Base-by-base conservation (phyloP, 2,888 invertebrate species). In the Aphodius sticticus region DNA sequence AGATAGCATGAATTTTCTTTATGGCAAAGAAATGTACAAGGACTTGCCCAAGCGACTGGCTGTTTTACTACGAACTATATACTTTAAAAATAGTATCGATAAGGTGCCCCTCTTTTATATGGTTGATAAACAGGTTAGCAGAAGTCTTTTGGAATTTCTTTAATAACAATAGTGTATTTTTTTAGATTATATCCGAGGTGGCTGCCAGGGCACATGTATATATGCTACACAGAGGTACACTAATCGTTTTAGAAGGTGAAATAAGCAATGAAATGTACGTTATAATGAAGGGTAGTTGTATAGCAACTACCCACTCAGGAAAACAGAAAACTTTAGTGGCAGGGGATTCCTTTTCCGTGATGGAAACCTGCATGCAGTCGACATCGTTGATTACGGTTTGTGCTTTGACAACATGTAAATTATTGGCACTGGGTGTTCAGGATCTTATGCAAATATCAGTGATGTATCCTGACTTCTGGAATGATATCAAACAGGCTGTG, bases 261-360 rank as follows among this genome's bases (percentile, higher is more conserved):
- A 78, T 81, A 6, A 82, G 82, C 36, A 83, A 81, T 9, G 83
- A 84, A 79, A 83, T 84, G 76, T 83, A 83, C 71, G 79, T 85
- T 12, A 83, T 86, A 35, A 74, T 82, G 35, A 77, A 80, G 12
- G 86, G 85, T 16, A 83, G 81, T 70, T 85, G 85, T 78, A 77
- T 74, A 0, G 53, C 53, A 6, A 77, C 74, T 6, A 77, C 69
- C 16, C 38, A 77, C 80, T 78, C 80, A 81, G 77, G 81, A 69
- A 12, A 35, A n/a, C 70, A 70, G 76, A 70, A 79, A 71, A 16
- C 38, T 35, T 38, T 77, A 76, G 77, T 74, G 15, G 78, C 83
- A 5, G 83, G 83, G 6, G 80, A 81, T 12, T 77, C 79, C 6
- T 79, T 85, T 37, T 80, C 84, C 1, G 72, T 82, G 3, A 72